Conservation (phyloP, 1,140 invertebrate species). For the Samia ricini region DNA sequence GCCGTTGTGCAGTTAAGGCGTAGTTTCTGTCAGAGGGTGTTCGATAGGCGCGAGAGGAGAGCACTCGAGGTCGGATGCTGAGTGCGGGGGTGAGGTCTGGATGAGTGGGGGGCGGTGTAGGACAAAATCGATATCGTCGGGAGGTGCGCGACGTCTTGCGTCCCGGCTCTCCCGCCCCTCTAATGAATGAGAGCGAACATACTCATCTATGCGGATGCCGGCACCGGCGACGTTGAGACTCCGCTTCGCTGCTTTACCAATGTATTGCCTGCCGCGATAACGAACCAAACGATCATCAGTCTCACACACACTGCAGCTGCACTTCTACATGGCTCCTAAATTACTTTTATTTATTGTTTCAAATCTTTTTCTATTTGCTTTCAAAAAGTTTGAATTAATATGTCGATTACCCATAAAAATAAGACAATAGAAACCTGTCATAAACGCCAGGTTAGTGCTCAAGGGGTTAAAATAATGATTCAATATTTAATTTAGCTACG, state of each 20-base stretch:
- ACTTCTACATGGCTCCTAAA: neutral
- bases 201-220: slow-evolving; percentile 72
- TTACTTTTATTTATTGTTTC: too few species aligned
- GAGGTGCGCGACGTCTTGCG: slow-evolving; percentile 70
- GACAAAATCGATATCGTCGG: slow-evolving; percentile 75
- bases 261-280: slow-evolving; percentile 50
- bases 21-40: slow-evolving; percentile 69
- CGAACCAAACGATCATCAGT: slow-evolving; percentile 45
- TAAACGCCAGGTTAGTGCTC: too few species aligned
- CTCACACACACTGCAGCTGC: slow-evolving; percentile 26
- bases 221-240: slow-evolving; percentile 41
- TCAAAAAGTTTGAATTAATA: too few species aligned
- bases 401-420: too few species aligned
- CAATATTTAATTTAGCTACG: too few species aligned
- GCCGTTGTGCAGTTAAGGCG: slow-evolving; percentile 69
- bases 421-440: too few species aligned
- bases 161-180: slow-evolving; percentile 51
- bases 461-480: too few species aligned
- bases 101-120: slow-evolving; percentile 56
- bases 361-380: too few species aligned
- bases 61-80: slow-evolving; percentile 74
- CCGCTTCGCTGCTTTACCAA: slow-evolving; percentile 34
- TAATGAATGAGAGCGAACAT: slow-evolving; percentile 75
- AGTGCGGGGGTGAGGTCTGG: slow-evolving; percentile 57
- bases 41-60: slow-evolving; percentile 68